Evolutionary conservation across 2,113 vertebrate species (phyloP), one percentile per base, ranked within the genome.

Genomic region (Heterotilapia buettikoferi): DNA sequence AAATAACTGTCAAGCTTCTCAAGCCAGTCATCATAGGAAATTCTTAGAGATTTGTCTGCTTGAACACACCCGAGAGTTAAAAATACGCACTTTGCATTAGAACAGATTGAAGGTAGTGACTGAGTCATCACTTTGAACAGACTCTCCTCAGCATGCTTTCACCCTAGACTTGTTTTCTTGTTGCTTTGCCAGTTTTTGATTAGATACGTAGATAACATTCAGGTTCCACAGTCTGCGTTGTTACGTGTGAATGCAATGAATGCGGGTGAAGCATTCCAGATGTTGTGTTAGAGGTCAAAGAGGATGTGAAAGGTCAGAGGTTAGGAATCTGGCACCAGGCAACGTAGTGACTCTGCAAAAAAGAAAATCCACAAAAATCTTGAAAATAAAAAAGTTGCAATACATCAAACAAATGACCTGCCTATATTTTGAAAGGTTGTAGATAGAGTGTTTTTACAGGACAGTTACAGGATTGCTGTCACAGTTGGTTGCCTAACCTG

Each of bases 221-320:
- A 40, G 82, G 82, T 87, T 84, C 53, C 71, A 43, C 80, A 36
- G 68, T 12, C 87, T 83, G 84, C 33, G 13, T 45, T 59, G 45
- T 26, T 56, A 18, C 31, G 19, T 80, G 6, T 81, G 36, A 66
- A 66, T n/a, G 50, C n/a, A 38, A 9, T 85, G 31, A 21, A n/a
- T 73, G 43, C 1, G 40, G 11, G 47, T 24, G 82, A 84, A 86
- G 45, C 21, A 4, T 89, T 93, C 88, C 91, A 95, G 91, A 94
- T 92, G 88, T 84, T 81, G 6, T 73, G 81, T 63, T 78, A 19
- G 50, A 52, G 83, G 84, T 83, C 85, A 84, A 31, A 71, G 36
- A 68, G 59, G 12, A 43, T n/a, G 18, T 24, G 21, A 86, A 73
- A 91, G 84, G 80, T 90, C 86, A 80, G 38, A 76, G 9, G 88